Evolutionary conservation across 2,888 invertebrate species (phyloP).

Genomic region (Notodonta dromedarius): DNA sequence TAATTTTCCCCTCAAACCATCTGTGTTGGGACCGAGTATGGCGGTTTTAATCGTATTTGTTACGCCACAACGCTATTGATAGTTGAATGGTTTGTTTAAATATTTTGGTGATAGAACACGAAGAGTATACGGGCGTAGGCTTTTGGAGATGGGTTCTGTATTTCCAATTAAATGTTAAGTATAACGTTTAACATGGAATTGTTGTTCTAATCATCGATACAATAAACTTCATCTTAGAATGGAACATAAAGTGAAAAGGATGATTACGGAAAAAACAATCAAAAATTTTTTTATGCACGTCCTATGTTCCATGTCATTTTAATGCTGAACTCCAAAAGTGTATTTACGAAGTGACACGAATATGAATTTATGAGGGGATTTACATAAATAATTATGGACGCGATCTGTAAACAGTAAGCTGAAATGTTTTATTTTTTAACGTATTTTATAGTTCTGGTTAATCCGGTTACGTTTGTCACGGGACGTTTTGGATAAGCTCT

Average conservation of each 20-base stretch:
- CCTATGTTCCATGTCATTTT: no score
- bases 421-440: conserved; percentile 68
- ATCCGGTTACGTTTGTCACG: conserved; percentile 64
- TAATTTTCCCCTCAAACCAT: conserved; percentile 72
- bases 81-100: conserved; percentile 77
- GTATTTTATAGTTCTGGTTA: conserved; percentile 62
- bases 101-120: conserved; percentile 60
- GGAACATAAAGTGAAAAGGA: no score
- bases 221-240: no score
- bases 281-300: not conserved
- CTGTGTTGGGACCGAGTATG: conserved; percentile 65
- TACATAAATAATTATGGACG: conserved; percentile 73
- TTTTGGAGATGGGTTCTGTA: conserved; percentile 21
- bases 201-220: no score
- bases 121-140: conserved; percentile 12
- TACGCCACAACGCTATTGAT: conserved; percentile 75
- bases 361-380: conserved; percentile 75
- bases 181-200: not conserved
- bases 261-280: not conserved
- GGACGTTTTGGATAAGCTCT: conserved; percentile 49
- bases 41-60: conserved; percentile 79
- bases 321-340: conserved; percentile 40
- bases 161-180: not conserved
- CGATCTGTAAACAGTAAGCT: conserved; percentile 75
- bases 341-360: conserved; percentile 30